Evolutionary conservation across 2,113 vertebrate species (phyloP), one percentile per base, ranked within the genome.

Genomic region (Gasterosteus nipponicus): DNA sequence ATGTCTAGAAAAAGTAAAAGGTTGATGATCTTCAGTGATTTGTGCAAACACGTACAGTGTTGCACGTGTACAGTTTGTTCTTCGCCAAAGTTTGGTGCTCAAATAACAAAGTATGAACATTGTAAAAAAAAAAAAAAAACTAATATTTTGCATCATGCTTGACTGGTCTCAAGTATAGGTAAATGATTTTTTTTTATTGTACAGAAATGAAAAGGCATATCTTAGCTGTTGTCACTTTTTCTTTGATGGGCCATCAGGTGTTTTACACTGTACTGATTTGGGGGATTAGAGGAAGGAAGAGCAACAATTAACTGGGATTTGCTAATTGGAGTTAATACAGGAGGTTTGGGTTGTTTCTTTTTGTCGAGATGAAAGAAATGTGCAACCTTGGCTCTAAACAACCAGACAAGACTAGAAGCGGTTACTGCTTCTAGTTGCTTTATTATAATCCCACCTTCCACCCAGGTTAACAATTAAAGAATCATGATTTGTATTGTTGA

Each of bases 141-240:
- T 66, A 76, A 87, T 85, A 73, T 92, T 92, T 92, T 90, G 89
- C 87, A 90, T 88, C 33, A 83, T 81, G 92, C 93, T 94, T 94
- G 94, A 95, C 94, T 94, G 94, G 94, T 94, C 85, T 95, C 94
- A 95, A 94, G 94, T 85, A 71, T 75, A 33, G 64, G 61, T 76
- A 81, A 86, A 91, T 70, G 75, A 82, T 88, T 89, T 90, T 84
- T 10, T 47, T 57, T 86, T 89, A 90, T 90, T 90, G 88, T 92
- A 88, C 71, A 89, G 82, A 72, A 89, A 84, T 65, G 46, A 86
- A 73, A 77, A 60, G 22, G 73, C 77, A 65, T 87, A 85, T 87
- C 60, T 68, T 85, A 68, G 68, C 77, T 78, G 71, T 84, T 79
- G 62, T 88, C 65, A 73, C 72, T 84, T 87, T 83, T 75, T 42